Evolutionary conservation across 2,888 invertebrate genomes (phyloP).

Genomic region (Nomada lathburiana): DNA sequence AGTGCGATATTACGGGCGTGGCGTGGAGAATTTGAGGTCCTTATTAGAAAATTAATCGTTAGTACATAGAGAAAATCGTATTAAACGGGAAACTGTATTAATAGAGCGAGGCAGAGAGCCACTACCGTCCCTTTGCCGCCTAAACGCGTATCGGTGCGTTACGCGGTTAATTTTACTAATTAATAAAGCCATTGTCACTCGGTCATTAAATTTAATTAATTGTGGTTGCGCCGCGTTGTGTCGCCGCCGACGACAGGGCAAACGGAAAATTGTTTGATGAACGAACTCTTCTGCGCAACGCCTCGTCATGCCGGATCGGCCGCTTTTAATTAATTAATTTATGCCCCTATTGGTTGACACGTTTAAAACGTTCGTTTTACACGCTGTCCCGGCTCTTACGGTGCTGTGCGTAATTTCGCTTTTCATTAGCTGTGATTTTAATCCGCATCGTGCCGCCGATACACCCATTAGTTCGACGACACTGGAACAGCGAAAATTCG

Average conservation of each 20-base stretch:
- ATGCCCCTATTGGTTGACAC: conserved; percentile 15
- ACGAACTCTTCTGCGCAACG: conserved; percentile 45
- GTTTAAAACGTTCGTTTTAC: conserved; percentile 34
- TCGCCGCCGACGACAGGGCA: conserved; percentile 16
- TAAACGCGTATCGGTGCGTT: conserved; percentile 34
- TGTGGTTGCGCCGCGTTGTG: conserved; percentile 48
- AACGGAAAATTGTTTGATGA: conserved; percentile 59
- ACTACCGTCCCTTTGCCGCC: not conserved
- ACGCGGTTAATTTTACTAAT: conserved; percentile 66
- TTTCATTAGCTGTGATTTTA: conserved; percentile 31
- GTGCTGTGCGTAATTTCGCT: conserved; percentile 1
- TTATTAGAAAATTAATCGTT: conserved; percentile 43
- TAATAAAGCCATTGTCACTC: conserved; percentile 64
- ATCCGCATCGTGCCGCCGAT: conserved; percentile 12
- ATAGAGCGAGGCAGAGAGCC: conserved; percentile 19
- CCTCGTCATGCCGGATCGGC: not conserved
- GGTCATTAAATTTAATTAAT: conserved; percentile 66
- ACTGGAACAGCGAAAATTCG: not conserved
- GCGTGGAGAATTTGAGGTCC: not conserved
- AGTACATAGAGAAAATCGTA: conserved; percentile 28
- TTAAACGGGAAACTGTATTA: conserved; percentile 38
- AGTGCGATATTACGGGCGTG: too few relatives aligned
- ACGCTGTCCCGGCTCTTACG: not conserved
- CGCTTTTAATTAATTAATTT: conserved; percentile 54
- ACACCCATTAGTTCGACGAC: conserved; percentile 14